Base-by-base conservation (phyloP, 2,113 vertebrate genomes). In the Hemicordylus capensis region DNA sequence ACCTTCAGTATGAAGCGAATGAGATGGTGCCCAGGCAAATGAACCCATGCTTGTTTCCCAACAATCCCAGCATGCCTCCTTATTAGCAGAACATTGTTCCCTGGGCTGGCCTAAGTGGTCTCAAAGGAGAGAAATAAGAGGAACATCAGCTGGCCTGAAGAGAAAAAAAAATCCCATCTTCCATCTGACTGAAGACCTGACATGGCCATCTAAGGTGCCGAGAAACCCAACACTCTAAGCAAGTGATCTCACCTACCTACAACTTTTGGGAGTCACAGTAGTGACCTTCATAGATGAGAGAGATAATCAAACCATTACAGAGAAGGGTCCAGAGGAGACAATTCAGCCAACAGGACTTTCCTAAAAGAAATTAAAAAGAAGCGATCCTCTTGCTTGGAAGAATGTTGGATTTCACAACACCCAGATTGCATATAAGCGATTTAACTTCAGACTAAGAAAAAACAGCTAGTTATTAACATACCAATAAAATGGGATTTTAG, bases 401-500 rank as follows among this genome's bases (percentile, higher is more conserved):
- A 20, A n/a, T 58, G 80, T n/a, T 58, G 48, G 54, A 44, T 39
- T 82, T 58, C 80, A 10, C 70, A 58, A 11, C 24, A 72, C 48
- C 69, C 37, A 58, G 51, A 72, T 11, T 48, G 42, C 34, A 46
- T 28, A 20, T 37, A 56, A 75, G 59, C 46, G 72, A 37, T 64
- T 74, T 83, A 14, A 31, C 31, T 63, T n/a, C 58, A 63, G 42
- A 19, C 24, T 19, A 72, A 73, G 10, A 31, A 39, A 63, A 63
- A 83, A 42, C 42, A 63, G 42, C 39, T 74, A 74, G 6, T 83
- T 75, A 83, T 83, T 75, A 58, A 59, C 81, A 59, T 73, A 73
- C 81, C 37, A 83, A 83, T 83, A 75, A 83, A 83, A n/a, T 44
- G 56, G 70, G 70, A 75, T 74, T 83, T 81, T 83, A 74, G 26